Conservation (phyloP, 2,113 vertebrate species). For the Myrmophylax atrothorax region DNA sequence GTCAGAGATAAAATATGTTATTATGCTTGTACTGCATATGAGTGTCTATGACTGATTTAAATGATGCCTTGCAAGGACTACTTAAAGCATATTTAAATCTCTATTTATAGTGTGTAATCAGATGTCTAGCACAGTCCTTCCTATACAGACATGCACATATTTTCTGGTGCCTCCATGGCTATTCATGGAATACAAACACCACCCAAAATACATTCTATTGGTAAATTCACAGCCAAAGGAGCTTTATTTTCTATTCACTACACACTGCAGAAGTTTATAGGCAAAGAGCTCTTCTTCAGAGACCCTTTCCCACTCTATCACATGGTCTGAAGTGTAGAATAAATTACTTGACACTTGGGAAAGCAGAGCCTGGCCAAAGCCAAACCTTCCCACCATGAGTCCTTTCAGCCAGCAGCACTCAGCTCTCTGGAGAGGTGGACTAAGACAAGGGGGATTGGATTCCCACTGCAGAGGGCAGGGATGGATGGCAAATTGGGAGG, state of each 20-base stretch:
- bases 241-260: neutral
- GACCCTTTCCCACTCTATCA: neutral
- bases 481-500: neutral
- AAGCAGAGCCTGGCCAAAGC: neutral
- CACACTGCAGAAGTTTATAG: neutral
- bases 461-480: too few relatives aligned
- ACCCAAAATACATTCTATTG: neutral
- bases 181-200: neutral
- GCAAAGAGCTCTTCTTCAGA: neutral
- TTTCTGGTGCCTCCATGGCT: neutral
- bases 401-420: neutral
- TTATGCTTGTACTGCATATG: neutral
- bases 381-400: rapidly evolving
- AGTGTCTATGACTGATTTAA: neutral
- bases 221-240: neutral
- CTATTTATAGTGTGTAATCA: neutral
- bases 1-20: neutral
- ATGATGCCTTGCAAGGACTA: neutral
- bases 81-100: neutral
- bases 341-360: neutral
- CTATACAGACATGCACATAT: neutral
- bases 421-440: neutral
- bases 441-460: rapidly evolving
- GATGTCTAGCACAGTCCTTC: neutral
- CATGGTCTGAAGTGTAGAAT: rapidly evolving